These are phyloP conservation scores for Burhinus oedicnemus DNA, from an alignment of 2,113 vertebrate genomes.

Conservation along the genomic window DNA sequence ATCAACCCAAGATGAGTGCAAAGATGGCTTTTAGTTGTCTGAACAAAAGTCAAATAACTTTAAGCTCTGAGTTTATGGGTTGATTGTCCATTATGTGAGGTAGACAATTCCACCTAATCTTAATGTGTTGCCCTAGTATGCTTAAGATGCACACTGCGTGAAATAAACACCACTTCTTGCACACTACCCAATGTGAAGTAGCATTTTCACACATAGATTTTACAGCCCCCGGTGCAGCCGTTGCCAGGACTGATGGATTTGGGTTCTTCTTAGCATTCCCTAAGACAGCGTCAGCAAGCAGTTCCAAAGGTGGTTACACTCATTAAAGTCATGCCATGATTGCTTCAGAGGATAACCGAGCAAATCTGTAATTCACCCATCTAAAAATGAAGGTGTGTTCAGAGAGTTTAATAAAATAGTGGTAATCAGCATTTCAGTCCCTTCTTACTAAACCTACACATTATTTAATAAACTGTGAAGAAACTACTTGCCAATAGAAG, in stretches of 20 bases:
- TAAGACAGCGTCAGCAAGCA: not conserved
- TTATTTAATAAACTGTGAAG: not conserved
- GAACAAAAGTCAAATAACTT: not conserved
- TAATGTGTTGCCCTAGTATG: not conserved
- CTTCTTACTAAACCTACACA: not conserved
- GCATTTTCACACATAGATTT: not conserved
- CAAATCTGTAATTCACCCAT: not conserved
- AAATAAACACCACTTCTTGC: not conserved
- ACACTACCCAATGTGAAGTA: not conserved
- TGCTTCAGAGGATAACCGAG: not conserved
- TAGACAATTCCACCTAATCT: not conserved
- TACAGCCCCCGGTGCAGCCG: not conserved
- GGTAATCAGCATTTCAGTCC: not conserved
- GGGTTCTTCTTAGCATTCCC: not conserved
- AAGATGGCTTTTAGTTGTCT: not conserved
- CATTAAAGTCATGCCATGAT: rapidly evolving
- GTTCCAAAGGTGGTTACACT: not conserved
- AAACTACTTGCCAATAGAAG: not conserved
- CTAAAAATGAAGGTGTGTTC: not conserved
- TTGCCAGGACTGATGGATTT: not conserved
- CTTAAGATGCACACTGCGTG: not conserved
- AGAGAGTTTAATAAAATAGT: not conserved
- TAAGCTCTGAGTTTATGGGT: not conserved
- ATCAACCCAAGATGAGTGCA: not conserved
- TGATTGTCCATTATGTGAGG: not conserved